These are phyloP conservation scores for Mythimna pallens DNA, from an alignment of 2,888 invertebrate genomes.

Conservation along the genomic window DNA sequence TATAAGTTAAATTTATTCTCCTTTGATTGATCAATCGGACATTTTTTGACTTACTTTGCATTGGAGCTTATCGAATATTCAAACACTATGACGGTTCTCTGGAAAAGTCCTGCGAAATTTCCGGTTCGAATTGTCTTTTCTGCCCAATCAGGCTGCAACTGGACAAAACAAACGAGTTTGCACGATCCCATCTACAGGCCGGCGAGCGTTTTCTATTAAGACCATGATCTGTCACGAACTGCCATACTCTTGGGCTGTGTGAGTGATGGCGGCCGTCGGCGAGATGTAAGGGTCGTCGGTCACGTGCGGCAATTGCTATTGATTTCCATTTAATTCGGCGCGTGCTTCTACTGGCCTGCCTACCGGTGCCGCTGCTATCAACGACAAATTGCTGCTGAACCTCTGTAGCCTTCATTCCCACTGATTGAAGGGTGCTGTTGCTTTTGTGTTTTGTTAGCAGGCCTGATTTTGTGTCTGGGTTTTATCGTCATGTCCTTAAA, in stretches of 20 bases:
- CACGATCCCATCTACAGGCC: slow-evolving; percentile 32
- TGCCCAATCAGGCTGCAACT: slow-evolving; percentile 7
- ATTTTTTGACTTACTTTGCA: no score
- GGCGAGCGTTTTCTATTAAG: slow-evolving; percentile 63
- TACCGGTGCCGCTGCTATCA: slow-evolving; percentile 72
- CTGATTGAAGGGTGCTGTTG: slow-evolving; percentile 81
- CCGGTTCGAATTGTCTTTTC: neutral
- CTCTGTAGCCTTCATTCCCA: slow-evolving; percentile 78
- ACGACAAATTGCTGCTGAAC: slow-evolving; percentile 79
- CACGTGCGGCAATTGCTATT: slow-evolving; percentile 86
- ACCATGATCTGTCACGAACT: slow-evolving; percentile 68
- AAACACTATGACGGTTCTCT: no score
- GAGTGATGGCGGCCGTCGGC: slow-evolving; percentile 70
- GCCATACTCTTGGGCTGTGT: slow-evolving; percentile 59
- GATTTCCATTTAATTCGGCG: slow-evolving; percentile 90
- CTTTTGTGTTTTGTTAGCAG: slow-evolving; percentile 58
- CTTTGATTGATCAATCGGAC: no score
- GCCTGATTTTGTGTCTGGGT: slow-evolving; percentile 29
- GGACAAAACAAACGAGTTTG: slow-evolving; percentile 45
- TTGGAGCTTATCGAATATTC: no score
- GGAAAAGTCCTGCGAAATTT: neutral
- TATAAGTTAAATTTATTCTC: no score
- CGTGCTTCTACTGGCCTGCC: slow-evolving; percentile 81
- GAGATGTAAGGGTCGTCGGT: slow-evolving; percentile 80
- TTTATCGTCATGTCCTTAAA: slow-evolving; percentile 7